These are phyloP conservation scores for Ploceus nigricollis DNA, from an alignment of 2,113 vertebrate species.

Conservation along the genomic window DNA sequence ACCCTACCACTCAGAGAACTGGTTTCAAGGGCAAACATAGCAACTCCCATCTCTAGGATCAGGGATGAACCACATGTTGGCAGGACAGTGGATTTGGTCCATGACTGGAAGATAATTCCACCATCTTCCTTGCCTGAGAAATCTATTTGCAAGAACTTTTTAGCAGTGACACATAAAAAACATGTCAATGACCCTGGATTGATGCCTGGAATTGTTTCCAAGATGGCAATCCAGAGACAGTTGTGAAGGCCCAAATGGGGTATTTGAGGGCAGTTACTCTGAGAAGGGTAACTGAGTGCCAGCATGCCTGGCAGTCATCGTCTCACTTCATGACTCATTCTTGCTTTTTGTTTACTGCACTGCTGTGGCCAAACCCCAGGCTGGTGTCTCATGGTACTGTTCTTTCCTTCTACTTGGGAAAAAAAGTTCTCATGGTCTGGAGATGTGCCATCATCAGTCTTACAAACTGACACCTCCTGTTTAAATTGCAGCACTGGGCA, in stretches of 20 bases:
- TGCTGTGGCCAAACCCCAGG: neutral
- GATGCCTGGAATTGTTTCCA: neutral
- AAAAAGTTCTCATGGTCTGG: neutral
- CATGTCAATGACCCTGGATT: neutral
- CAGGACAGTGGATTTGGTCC: neutral
- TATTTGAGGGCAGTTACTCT: neutral
- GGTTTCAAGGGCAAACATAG: neutral
- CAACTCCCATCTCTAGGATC: neutral
- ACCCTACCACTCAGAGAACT: neutral
- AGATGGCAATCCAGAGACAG: neutral
- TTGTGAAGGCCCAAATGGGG: neutral
- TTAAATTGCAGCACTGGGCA: constrained; percentile 72
- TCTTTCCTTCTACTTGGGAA: neutral
- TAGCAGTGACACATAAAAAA: constrained; percentile 47
- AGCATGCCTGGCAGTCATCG: too few relatives aligned
- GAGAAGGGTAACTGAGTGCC: neutral
- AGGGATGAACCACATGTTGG: neutral
- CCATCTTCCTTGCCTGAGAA: neutral
- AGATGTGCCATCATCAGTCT: neutral
- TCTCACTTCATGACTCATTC: neutral
- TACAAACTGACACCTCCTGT: neutral
- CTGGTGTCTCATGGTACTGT: neutral
- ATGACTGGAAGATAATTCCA: neutral
- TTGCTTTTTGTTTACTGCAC: neutral
- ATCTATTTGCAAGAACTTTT: constrained; percentile 10